A percentile compares a stretch with the other conserved stretches of the same genome.
Conservation (phyloP, 2,113 vertebrate genomes). For the Notiomystis cincta region DNA sequence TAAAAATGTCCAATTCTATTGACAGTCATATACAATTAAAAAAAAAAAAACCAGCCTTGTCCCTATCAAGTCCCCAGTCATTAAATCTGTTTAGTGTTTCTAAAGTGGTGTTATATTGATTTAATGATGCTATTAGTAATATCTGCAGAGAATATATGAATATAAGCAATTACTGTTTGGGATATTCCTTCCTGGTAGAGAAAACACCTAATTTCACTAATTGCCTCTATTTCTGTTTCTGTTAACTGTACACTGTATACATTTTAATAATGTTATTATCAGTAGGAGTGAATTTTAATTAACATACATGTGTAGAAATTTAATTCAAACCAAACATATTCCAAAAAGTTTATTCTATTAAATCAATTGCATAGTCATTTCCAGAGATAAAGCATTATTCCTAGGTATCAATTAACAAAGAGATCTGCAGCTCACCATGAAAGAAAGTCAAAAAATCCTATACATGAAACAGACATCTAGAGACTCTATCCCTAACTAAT, state of each 20-base stretch:
- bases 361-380: not conserved
- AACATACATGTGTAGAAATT: conserved; percentile 40
- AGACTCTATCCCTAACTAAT: not conserved
- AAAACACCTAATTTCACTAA: conserved; percentile 63
- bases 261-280: conserved; percentile 68
- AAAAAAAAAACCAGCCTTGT: not conserved
- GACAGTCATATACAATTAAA: not conserved
- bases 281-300: conserved; percentile 57
- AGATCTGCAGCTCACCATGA: not conserved
- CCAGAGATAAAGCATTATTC: not conserved
- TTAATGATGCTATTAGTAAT: conserved; percentile 66
- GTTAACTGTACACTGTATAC: conserved; percentile 50
- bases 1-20: not conserved
- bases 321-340: conserved; percentile 51
- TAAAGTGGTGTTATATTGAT: conserved; percentile 29
- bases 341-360: conserved; percentile 8
- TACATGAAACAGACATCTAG: not conserved
- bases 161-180: conserved; percentile 56
- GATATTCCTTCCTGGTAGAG: conserved; percentile 33
- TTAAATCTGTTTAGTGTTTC: conserved; percentile 28
- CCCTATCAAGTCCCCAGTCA: not conserved
- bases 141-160: conserved; percentile 17
- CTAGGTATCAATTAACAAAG: not conserved
- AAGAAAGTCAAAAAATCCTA: not conserved
- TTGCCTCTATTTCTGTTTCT: conserved; percentile 59